Percentiles rank a stretch among this genome's conserved stretches.
phyloP scores from a whole-genome alignment of 1,140 invertebrate genomes.

The Drosophila elegans region DNA sequence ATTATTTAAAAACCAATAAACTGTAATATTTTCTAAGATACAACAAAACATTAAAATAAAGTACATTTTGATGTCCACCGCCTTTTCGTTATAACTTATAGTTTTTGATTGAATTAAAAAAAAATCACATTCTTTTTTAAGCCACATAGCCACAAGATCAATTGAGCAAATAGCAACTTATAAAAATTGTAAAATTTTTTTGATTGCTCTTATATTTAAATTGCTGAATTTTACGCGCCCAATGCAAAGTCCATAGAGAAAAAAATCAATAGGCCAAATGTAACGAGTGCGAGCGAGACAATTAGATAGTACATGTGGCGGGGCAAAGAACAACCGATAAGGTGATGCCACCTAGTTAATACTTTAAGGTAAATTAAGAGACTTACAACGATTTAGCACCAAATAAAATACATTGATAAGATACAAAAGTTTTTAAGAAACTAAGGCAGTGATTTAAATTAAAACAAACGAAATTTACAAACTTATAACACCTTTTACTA shows the following conservation, averaged over 20 bases:
- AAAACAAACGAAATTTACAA: neutral
- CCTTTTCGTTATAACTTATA: too few relatives aligned
- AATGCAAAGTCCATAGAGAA: slow-evolving; percentile 19
- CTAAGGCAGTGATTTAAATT: neutral
- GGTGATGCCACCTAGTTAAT: slow-evolving; percentile 32
- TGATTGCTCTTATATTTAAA: neutral
- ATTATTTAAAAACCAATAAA: too few relatives aligned
- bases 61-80: too few relatives aligned
- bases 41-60: too few relatives aligned
- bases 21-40: too few relatives aligned
- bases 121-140: too few relatives aligned
- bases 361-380: neutral
- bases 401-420: neutral
- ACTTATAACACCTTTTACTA: neutral
- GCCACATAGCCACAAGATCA: too few relatives aligned
- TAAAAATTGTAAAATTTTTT: too few relatives aligned
- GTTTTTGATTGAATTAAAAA: too few relatives aligned
- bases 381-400: neutral
- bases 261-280: slow-evolving; percentile 25
- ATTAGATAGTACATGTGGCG: neutral
- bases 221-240: neutral
- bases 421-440: neutral
- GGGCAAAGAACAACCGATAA: slow-evolving; percentile 30
- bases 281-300: slow-evolving; percentile 35
- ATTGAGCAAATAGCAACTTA: too few relatives aligned